phyloP scores from a whole-genome alignment of 1,140 invertebrate genomes.

The Portunus trituberculatus region DNA sequence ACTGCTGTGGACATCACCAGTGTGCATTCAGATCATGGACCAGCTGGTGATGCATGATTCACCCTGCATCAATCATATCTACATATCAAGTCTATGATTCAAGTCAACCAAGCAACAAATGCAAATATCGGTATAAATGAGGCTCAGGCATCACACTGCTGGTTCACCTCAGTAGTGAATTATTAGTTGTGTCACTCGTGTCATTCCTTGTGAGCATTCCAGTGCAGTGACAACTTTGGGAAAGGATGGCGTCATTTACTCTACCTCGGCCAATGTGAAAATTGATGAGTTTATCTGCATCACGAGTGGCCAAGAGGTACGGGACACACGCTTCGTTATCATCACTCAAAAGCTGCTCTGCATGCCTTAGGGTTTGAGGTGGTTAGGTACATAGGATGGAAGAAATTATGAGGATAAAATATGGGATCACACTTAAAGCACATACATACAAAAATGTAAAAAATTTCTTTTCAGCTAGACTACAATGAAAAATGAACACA shows the following conservation, averaged over 20 bases:
- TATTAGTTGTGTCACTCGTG: constrained; percentile 48
- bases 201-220: constrained; percentile 66
- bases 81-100: constrained; percentile 27
- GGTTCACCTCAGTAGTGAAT: constrained; percentile 60
- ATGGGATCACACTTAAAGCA: constrained; percentile 70
- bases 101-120: constrained; percentile 23
- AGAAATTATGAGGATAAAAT: constrained; percentile 40
- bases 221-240: constrained; percentile 68
- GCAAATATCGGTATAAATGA: constrained; percentile 36
- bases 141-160: constrained; percentile 63
- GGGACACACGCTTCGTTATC: constrained; percentile 79
- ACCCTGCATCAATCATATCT: neutral
- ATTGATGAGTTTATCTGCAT: constrained; percentile 79
- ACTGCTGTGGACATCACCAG: neutral
- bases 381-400: constrained; percentile 35
- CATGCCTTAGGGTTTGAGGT: constrained; percentile 79
- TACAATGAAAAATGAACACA: constrained; percentile 47
- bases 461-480: constrained; percentile 47
- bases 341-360: constrained; percentile 79
- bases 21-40: constrained; percentile 18
- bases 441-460: constrained; percentile 45
- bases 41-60: constrained; percentile 27
- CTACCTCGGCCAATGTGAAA: constrained; percentile 79
- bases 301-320: constrained; percentile 79
- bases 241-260: constrained; percentile 61